Evolutionary conservation across 2,113 vertebrate species (phyloP), one percentile per base, ranked within the genome.

Genomic region (Sclerurus mexicanus): DNA sequence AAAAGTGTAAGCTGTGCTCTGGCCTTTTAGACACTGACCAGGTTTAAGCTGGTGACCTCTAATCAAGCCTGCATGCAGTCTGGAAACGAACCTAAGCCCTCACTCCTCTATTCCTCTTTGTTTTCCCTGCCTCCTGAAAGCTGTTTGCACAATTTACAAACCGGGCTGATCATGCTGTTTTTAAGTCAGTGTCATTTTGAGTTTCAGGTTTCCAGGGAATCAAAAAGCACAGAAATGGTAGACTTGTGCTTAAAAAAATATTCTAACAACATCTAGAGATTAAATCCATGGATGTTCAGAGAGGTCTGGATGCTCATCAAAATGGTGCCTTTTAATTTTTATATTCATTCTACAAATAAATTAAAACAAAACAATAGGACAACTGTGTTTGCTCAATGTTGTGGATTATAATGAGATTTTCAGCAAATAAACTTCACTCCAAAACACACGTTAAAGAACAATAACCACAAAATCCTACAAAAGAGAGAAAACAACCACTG

Each of bases 331-430:
- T 85, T 71, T 30, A 84, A 37, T 73, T 88, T 62, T 77, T 68
- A n/a, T 16, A 22, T 18, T 79, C 15, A 62, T 85, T 79, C 81
- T 28, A 76, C 87, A 94, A 93, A 81, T 47, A 87, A 78, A 90
- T 23, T 0, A 94, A 88, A 95, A 86, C 62, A 58, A 91, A 77
- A 76, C 35, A 90, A 68, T 8, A 37, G 40, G 68, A 69, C 58
- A 85, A 71, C 40, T 47, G n/a, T 52, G 27, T 62, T 89, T 89
- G 84, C 81, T 96, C 58, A 58, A 84, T 87, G 59, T 84, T 94
- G 56, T 58, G 33, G 64, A 81, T 89, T 78, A 86, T 95, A 96
- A 97, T 94, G 95, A 94, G 87, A 94, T 81, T 95, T 76, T 83
- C 63, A 95, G 69, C 83, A 96, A 97, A 95, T 52, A 90, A 90